phyloP scores from a whole-genome alignment of 2,113 vertebrate genomes.

The western clawed frog (Xenopus tropicalis) region UCB_Xtro_10.0 CM004450.2:2860501-2861000 shows the following conservation, averaged over 20 bases:
- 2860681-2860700: constrained; percentile 61
- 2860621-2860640: constrained; percentile 51
- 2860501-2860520: too few species aligned
- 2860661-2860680: constrained; percentile 61
- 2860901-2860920: too few species aligned
- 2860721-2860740: constrained; percentile 57
- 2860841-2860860: background rate
- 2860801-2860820: background rate
- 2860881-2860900: too few species aligned
- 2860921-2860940: too few species aligned
- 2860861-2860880: constrained; percentile 15
- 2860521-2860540: too few species aligned
- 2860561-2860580: too few species aligned
- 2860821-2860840: background rate
- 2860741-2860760: constrained; percentile 61
- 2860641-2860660: constrained; percentile 58
- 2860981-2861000: too few species aligned
- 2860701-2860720: constrained; percentile 69
- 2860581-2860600: too few species aligned
- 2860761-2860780: constrained; percentile 51
- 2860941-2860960: too few species aligned
- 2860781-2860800: constrained; percentile 23
- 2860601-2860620: constrained; percentile 21
- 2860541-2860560: too few species aligned
- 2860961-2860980: too few species aligned